phyloP scores from a whole-genome alignment of 2,113 vertebrate genomes.

The Mormyrus iriodes region DNA sequence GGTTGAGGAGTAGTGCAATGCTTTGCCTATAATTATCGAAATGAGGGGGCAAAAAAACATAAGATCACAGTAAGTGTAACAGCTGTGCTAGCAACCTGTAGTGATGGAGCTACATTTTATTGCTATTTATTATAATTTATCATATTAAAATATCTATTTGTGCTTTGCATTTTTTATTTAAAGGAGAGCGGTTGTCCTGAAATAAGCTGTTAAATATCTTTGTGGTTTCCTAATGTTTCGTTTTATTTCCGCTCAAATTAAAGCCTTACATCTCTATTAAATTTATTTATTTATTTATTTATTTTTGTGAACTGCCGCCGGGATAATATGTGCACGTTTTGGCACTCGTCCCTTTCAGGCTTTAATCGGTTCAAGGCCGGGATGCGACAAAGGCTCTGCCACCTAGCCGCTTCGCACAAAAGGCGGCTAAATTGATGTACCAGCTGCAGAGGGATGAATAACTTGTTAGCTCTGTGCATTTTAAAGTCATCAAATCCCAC shows the following conservation, averaged over 20 bases:
- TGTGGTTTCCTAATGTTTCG: neutral
- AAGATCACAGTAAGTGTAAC: neutral
- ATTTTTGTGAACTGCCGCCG: constrained; percentile 25
- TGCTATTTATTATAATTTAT: neutral
- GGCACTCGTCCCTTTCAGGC: neutral
- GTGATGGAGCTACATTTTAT: neutral
- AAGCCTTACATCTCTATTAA: neutral
- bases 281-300: neutral
- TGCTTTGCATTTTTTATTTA: neutral
- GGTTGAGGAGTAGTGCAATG: neutral
- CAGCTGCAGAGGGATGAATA: constrained; percentile 65
- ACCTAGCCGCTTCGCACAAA: neutral
- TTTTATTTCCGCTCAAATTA: neutral
- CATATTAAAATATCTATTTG: neutral
- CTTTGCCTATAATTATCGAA: neutral
- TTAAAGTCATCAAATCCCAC: constrained; percentile 63
- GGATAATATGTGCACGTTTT: constrained; percentile 7
- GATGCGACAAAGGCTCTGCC: neutral
- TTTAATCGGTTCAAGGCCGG: constrained; percentile 7
- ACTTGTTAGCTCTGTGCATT: constrained; percentile 65
- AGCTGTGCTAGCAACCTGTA: neutral
- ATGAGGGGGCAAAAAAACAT: neutral
- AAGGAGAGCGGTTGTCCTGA: neutral
- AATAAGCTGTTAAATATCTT: neutral
- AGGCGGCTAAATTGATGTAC: constrained; percentile 58